Percentiles rank a stretch among this genome's conserved stretches.
Conservation (phyloP, 2,797 vertebrate genomes). For the Mycteria americana region DNA sequence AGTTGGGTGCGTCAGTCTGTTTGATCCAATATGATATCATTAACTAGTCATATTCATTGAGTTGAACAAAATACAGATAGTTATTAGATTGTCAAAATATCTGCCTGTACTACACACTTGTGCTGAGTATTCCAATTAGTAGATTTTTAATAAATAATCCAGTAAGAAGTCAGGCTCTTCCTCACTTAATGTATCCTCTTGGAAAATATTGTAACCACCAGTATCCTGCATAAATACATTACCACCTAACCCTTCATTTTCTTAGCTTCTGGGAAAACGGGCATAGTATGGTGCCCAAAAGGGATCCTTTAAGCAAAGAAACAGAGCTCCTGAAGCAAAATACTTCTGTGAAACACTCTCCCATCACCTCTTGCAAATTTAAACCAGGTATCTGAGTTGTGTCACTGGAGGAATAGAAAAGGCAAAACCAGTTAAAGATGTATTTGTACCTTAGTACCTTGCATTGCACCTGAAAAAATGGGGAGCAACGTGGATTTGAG, state of each 20-base stretch:
- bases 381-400: background rate
- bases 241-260: background rate
- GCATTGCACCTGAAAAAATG: background rate
- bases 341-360: background rate
- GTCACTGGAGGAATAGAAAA: background rate
- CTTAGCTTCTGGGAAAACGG: background rate
- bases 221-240: background rate
- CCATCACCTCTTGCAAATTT: background rate
- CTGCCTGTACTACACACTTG: background rate
- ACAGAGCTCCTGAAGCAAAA: background rate
- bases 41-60: slow-evolving; percentile 8
- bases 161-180: background rate
- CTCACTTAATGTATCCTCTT: background rate
- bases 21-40: background rate
- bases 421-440: background rate
- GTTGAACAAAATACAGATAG: background rate
- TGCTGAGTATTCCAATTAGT: background rate
- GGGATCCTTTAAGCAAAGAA: background rate
- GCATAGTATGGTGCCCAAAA: background rate
- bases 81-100: background rate
- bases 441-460: background rate
- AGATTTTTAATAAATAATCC: background rate
- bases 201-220: background rate
- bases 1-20: background rate
- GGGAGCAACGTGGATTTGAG: background rate